Evolutionary conservation across 2,888 invertebrate species (phyloP).

Genomic region (Cheilosia soror): DNA sequence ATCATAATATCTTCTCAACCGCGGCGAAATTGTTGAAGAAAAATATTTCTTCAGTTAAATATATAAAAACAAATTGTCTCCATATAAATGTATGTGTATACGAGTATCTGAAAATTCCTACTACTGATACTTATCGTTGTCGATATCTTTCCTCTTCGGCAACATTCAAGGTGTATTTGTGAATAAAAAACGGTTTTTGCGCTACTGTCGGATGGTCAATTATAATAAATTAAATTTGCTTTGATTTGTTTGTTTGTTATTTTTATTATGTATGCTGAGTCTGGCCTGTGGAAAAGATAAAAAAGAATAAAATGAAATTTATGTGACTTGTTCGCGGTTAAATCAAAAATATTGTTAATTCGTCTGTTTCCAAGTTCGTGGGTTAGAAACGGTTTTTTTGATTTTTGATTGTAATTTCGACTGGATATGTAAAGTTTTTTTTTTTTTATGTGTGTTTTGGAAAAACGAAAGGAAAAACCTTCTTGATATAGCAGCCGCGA

Average conservation of each 20-base stretch:
- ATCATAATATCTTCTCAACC: constrained; percentile 27
- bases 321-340: constrained; percentile 38
- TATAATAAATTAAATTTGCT: constrained; percentile 67
- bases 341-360: constrained; percentile 15
- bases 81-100: constrained; percentile 3
- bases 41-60: constrained; percentile 13
- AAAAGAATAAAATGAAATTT: constrained; percentile 11
- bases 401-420: constrained; percentile 1
- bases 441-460: not conserved
- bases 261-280: constrained; percentile 10
- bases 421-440: constrained; percentile 19
- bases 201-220: constrained; percentile 60
- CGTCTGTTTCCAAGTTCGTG: constrained; percentile 29
- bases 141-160: constrained; percentile 33
- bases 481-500: constrained; percentile 37
- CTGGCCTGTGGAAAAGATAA: constrained; percentile 39
- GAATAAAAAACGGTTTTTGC: constrained; percentile 61
- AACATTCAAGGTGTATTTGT: constrained; percentile 52
- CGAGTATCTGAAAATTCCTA: constrained; percentile 35
- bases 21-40: constrained; percentile 30
- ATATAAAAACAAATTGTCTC: constrained; percentile 45
- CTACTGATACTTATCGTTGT: constrained; percentile 37
- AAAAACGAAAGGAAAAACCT: constrained; percentile 20
- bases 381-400: constrained; percentile 34
- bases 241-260: constrained; percentile 62